Base-by-base conservation (phyloP, 2,888 invertebrate genomes). In the Parthenolecanium corni region DNA sequence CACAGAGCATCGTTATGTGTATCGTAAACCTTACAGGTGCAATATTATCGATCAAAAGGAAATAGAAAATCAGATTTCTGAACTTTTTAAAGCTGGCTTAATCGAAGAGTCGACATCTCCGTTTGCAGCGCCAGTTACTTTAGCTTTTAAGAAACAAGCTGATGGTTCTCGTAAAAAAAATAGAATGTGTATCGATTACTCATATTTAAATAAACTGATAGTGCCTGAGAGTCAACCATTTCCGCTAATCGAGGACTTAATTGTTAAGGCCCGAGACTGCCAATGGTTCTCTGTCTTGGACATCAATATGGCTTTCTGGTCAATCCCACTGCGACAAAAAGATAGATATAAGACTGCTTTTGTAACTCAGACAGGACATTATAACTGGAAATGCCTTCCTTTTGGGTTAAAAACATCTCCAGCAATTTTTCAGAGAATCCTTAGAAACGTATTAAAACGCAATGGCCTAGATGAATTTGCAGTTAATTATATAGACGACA, bases 241-340 rank as follows among this genome's bases (percentile, higher is more conserved):
- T 21, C 58, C 58, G 12, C 49, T 47, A 2, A 58, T 58, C 46
- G 58, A 51, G 5, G 61, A 61, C 51, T 23, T 61, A 51, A 51
- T 61, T 21, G 3, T 38, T 14, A 67, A 70, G 58, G 70, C 71
- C 4, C 67, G 67, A 66, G 69, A 72, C 56, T 72, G 71, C 52
- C 69, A 69, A 47, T 71, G 65, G 66, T 72, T 71, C 62, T 64
- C 71, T n/a, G 70, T 69, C 14, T 47, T 73, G 0, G 72, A 73
- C 47, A 70, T 72, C 58, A 73, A 72, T 64, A 72, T 71, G 9
- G 72, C 71, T 25, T 73, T 73, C 67, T 73, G 72, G 71, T 71
- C 71, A 3, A 63, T 63, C 9, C 54, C 54, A 6, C 3, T 52
- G 14, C 14, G 62, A 9, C 20, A n/a, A 16, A 62, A 62, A 52